Percentiles rank a stretch among this genome's conserved stretches.
Evolutionary conservation across 2,888 invertebrate species (phyloP).

Genomic region (Lithosia quadra): DNA sequence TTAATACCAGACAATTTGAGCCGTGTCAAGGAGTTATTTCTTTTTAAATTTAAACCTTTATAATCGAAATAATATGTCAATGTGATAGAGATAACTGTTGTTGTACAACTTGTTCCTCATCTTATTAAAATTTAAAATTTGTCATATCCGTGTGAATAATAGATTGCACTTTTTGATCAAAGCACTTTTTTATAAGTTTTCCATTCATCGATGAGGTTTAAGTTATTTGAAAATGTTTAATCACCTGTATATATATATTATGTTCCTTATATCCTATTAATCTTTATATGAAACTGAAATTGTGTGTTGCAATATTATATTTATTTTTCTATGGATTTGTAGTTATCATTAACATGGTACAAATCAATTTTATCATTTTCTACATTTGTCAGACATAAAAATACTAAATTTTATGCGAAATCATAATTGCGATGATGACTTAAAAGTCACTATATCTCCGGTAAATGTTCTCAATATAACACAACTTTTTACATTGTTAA

Average conservation of each 20-base stretch:
- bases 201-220: conserved; percentile 44
- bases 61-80: conserved; percentile 5
- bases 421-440: not conserved
- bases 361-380: conserved; percentile 47
- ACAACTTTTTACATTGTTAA: not conserved
- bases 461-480: not conserved
- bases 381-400: not conserved
- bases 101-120: conserved; percentile 56
- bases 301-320: conserved; percentile 70
- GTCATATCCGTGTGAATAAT: conserved; percentile 22
- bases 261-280: conserved; percentile 46
- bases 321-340: conserved; percentile 78
- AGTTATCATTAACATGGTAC: conserved; percentile 67
- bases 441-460: not conserved
- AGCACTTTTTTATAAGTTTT: conserved; percentile 30
- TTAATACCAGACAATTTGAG: not conserved
- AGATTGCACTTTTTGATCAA: conserved; percentile 39
- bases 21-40: not conserved
- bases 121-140: conserved; percentile 44
- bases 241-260: conserved; percentile 39
- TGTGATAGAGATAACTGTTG: conserved; percentile 24
- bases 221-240: conserved; percentile 41
- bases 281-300: conserved; percentile 53
- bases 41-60: not conserved
- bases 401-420: not conserved